Evolutionary conservation across 1,140 invertebrate species (phyloP), one percentile per base, ranked within the genome.

Genomic region (Zaprionus kolodkinae): DNA sequence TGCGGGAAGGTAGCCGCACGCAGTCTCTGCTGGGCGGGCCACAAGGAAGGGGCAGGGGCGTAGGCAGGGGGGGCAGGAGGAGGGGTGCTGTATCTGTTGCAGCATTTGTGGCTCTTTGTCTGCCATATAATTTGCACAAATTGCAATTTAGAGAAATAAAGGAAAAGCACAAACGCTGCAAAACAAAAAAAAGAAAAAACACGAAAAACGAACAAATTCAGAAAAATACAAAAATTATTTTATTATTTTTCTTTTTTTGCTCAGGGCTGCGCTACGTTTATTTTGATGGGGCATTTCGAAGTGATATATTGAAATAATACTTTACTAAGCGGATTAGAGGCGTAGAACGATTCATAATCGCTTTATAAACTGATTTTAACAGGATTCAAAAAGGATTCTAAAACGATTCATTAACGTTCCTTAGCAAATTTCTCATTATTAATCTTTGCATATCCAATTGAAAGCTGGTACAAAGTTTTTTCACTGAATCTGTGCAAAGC

Each of bases 131-230:
- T 89, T 89, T 89, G 81, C 72, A 62, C 78, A 89, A 89, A 89
- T 84, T 89, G 85, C 85, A 89, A 89, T 89, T 89, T 89, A 89
- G 72, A 89, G 85, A 89, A 89, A 89, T 89, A 85, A 81, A 84
- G 66, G 85, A 83, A 89, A 70, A 75, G 54, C 50, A 67, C 38
- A 76, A 66, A 76, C 50, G 66, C 62, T 60, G 40, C 61, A 70
- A 70, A 35, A n/a, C n/a, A 3, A 35, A 35, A 35, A 9, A 4
- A 10, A 35, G 0, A 35, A 35, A 35, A 35, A 68, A 63, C 55
- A 67, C 35, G 45, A 56, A 54, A 70, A 60, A 75, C 36, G 30
- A 69, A 75, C 50, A 74, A 68, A 73, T 73, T 67, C 64, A 50
- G 65, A 68, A 61, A 73, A 59, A 63, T 70, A 27, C 9, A 33